Conservation (phyloP, 1,140 invertebrate genomes). For the Ips typographus region DNA sequence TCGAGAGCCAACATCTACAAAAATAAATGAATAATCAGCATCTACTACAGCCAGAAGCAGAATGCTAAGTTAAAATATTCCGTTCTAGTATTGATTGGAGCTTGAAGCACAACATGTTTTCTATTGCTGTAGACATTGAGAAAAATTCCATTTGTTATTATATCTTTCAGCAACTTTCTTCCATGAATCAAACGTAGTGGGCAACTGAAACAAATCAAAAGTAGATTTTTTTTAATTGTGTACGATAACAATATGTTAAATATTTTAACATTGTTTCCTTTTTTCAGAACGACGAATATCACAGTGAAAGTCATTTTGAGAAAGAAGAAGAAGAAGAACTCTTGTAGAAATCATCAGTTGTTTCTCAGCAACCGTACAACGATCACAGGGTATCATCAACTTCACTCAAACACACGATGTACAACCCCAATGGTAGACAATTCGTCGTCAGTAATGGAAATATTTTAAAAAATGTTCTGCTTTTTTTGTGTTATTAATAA, state of each 20-base stretch:
- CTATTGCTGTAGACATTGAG: too few species aligned
- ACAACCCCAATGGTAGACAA: too few species aligned
- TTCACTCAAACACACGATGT: too few species aligned
- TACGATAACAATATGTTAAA: neutral
- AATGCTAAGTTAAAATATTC: neutral
- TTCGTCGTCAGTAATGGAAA: too few species aligned
- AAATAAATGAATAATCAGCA: neutral
- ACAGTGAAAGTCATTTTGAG: too few species aligned
- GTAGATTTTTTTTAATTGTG: neutral
- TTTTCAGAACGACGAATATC: neutral
- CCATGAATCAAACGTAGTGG: neutral
- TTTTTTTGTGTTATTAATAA: too few species aligned
- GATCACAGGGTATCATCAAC: too few species aligned
- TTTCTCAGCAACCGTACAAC: too few species aligned
- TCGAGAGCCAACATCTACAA: neutral
- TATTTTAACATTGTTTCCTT: neutral
- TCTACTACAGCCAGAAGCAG: neutral
- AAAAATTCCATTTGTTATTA: neutral
- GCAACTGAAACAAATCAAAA: neutral
- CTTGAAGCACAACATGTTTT: neutral
- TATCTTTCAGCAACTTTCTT: neutral
- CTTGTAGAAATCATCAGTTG: too few species aligned
- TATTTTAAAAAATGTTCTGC: too few species aligned
- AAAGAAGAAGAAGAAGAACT: too few species aligned
- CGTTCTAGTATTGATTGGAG: neutral